Conservation (phyloP, 1,140 invertebrate species). For the Tyrophagus putrescentiae region DNA sequence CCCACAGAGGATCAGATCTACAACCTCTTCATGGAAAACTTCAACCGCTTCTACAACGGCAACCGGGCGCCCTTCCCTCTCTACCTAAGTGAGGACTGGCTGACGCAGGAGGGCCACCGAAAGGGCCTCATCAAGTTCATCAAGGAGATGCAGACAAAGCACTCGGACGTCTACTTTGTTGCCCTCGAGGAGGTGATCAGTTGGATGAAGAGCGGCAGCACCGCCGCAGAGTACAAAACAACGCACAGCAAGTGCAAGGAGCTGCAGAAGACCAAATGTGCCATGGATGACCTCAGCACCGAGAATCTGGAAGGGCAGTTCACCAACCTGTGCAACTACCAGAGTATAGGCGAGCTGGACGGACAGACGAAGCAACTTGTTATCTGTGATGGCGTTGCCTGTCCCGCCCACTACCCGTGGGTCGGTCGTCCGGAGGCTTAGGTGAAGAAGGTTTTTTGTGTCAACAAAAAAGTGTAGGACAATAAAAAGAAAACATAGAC, state of each 20-base stretch:
- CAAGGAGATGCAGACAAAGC: conserved; percentile 71
- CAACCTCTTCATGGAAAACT: conserved; percentile 84
- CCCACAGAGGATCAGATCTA: conserved; percentile 66
- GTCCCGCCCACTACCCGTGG: conserved; percentile 84
- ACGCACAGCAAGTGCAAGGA: neutral
- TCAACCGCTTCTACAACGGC: conserved; percentile 74
- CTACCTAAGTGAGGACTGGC: conserved; percentile 85
- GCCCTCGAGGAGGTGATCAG: conserved; percentile 55
- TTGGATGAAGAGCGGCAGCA: conserved; percentile 15
- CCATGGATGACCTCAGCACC: neutral
- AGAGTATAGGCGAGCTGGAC: neutral
- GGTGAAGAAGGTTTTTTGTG: no score
- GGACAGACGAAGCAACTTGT: neutral
- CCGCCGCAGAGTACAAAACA: neutral
- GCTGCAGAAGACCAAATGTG: neutral
- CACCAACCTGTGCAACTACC: neutral
- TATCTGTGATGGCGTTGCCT: conserved; percentile 54
- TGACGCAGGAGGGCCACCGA: conserved; percentile 68
- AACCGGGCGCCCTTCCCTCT: conserved; percentile 88
- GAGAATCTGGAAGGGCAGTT: neutral
- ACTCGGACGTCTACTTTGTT: conserved; percentile 76
- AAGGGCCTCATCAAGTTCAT: conserved; percentile 81
- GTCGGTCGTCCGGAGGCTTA: no score
- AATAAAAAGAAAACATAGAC: no score
- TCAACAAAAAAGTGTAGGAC: no score